Conservation (phyloP, 2,797 vertebrate genomes). For the Alfaro cultratus region DNA sequence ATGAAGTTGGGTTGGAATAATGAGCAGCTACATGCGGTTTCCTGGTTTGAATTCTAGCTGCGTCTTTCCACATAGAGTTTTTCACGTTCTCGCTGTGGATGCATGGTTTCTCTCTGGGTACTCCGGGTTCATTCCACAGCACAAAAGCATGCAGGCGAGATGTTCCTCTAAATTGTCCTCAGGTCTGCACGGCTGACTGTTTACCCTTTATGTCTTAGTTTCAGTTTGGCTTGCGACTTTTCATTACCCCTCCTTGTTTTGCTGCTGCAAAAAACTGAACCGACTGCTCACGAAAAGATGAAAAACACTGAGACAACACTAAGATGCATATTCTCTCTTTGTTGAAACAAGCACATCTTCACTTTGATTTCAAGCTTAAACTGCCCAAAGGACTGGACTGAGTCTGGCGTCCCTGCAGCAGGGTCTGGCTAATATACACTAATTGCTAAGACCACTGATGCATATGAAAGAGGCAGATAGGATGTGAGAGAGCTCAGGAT, state of each 20-base stretch:
- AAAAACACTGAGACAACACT: neutral
- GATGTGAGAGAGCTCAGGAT: constrained; percentile 18
- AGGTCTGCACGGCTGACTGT: neutral
- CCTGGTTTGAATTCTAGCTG: neutral
- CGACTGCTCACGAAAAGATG: neutral
- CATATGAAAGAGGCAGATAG: constrained; percentile 45
- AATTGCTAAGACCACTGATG: constrained; percentile 62
- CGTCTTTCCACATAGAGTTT: neutral
- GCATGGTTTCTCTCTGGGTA: neutral
- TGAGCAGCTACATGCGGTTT: too few species aligned
- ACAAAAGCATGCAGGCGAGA: neutral
- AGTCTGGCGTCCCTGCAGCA: constrained; percentile 16
- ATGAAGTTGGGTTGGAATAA: neutral
- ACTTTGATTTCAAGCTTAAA: constrained; percentile 23
- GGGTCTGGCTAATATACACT: constrained; percentile 59
- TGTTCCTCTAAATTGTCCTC: neutral
- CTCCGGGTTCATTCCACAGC: neutral
- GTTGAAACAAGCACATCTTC: constrained; percentile 9
- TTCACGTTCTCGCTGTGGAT: neutral
- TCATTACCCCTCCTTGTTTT: neutral
- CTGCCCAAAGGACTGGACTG: constrained; percentile 20
- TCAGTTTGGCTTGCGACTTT: neutral
- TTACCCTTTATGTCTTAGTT: neutral
- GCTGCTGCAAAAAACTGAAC: neutral
- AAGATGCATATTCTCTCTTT: constrained; percentile 5